phyloP scores from a whole-genome alignment of 2,888 invertebrate species.

The Julus scanicus region DNA sequence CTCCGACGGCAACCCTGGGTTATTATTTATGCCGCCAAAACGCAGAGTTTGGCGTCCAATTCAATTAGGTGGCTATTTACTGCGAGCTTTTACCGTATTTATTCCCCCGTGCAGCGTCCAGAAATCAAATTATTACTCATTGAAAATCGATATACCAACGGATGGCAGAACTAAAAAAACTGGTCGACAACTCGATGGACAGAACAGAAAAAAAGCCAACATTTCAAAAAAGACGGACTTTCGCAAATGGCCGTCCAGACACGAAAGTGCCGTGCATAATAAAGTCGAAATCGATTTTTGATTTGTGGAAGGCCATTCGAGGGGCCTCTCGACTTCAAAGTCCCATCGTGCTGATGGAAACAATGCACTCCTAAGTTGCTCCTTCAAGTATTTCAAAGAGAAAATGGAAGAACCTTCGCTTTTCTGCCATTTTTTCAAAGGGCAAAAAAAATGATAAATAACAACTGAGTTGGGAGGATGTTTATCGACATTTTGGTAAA shows the following conservation, averaged over 20 bases:
- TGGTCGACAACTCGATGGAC: neutral
- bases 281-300: neutral
- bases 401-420: neutral
- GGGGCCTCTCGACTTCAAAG: neutral
- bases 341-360: constrained; percentile 1
- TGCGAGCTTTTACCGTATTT: neutral
- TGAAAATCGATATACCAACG: neutral
- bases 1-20: too few species aligned
- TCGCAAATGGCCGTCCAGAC: too few species aligned
- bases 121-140: neutral
- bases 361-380: neutral
- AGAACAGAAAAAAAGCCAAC: neutral
- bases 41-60: neutral
- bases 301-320: neutral
- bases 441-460: too few species aligned
- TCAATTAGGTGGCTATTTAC: neutral
- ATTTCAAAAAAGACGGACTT: neutral
- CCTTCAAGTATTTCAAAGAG: neutral
- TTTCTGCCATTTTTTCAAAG: neutral
- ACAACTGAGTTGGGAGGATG: too few species aligned
- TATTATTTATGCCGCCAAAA: too few species aligned
- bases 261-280: neutral
- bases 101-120: neutral
- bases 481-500: too few species aligned
- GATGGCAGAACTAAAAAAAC: neutral